A percentile compares a stretch with the other conserved stretches of the same genome.
Conservation (phyloP, 2,888 invertebrate species). For the Megalurothrips usitatus region DNA sequence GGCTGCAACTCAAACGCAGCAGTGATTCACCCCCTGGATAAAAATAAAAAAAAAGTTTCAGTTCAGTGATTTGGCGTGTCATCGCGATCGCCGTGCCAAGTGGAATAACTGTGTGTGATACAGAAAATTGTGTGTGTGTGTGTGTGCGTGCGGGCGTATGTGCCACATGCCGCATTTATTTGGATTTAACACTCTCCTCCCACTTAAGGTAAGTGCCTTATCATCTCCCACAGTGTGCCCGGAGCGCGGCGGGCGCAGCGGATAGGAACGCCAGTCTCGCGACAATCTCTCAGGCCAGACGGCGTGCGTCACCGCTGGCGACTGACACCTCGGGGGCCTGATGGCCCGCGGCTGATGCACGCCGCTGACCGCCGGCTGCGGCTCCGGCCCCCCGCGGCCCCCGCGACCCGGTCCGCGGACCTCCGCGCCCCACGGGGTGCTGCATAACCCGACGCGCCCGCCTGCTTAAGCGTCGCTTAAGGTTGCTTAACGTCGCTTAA, state of each 20-base stretch:
- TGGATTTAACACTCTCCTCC: background rate
- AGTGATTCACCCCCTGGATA: background rate
- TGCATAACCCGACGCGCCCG: background rate
- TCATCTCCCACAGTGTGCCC: background rate
- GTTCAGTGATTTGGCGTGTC: too few species aligned
- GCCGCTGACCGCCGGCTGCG: too few species aligned
- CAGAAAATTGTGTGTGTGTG: background rate
- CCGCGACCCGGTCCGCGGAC: too few species aligned
- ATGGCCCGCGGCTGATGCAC: too few species aligned
- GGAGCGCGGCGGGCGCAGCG: background rate
- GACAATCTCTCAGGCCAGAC: too few species aligned
- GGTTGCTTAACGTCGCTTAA: too few species aligned
- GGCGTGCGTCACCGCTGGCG: too few species aligned
- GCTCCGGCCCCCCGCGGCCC: too few species aligned
- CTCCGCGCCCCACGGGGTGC: too few species aligned
- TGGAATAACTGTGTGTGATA: background rate
- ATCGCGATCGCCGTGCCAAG: background rate
- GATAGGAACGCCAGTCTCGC: too few species aligned
- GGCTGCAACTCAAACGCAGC: background rate
- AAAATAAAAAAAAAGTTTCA: background rate
- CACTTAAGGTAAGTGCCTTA: background rate
- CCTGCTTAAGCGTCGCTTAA: background rate
- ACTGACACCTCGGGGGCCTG: too few species aligned
- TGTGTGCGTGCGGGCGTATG: background rate
- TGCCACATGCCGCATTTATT: background rate